A percentile compares a stretch with the other conserved stretches of the same genome.
These are phyloP conservation scores for Platynereis dumerilii DNA, from an alignment of 2,888 invertebrate genomes.

Conservation along the genomic window DNA sequence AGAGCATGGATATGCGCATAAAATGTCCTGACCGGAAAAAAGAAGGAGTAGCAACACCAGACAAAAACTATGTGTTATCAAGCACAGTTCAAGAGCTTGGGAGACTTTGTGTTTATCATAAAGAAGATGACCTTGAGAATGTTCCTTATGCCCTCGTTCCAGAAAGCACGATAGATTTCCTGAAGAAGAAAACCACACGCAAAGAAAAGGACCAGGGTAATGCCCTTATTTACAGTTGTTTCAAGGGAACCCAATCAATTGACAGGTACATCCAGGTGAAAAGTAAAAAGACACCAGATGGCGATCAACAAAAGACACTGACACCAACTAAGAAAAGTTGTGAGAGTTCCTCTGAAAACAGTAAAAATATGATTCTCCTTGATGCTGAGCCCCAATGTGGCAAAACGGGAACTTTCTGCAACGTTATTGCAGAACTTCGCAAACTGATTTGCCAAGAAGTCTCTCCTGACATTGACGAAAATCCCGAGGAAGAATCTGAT, in stretches of 20 bases:
- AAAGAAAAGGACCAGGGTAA: no score
- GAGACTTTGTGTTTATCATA: conserved; percentile 22
- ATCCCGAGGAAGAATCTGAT: background rate
- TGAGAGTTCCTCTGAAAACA: background rate
- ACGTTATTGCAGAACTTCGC: background rate
- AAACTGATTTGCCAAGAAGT: background rate
- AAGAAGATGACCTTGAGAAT: background rate
- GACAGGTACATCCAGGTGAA: no score
- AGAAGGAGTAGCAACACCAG: background rate
- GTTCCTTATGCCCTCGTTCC: conserved; percentile 22
- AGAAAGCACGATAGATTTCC: no score
- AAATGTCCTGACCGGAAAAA: background rate
- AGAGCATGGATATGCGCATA: conserved; percentile 27
- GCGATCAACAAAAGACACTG: no score
- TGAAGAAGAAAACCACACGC: no score
- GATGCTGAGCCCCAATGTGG: conserved; percentile 8
- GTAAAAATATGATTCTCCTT: background rate
- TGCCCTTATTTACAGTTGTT: no score
- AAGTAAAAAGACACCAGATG: no score
- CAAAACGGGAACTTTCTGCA: background rate
- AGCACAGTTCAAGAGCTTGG: conserved; percentile 24
- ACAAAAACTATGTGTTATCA: conserved; percentile 1
- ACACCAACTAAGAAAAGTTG: no score
- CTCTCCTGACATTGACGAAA: no score
- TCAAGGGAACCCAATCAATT: no score